phyloP scores from a whole-genome alignment of 2,113 vertebrate species.

The Myiozetetes cayanensis region DNA sequence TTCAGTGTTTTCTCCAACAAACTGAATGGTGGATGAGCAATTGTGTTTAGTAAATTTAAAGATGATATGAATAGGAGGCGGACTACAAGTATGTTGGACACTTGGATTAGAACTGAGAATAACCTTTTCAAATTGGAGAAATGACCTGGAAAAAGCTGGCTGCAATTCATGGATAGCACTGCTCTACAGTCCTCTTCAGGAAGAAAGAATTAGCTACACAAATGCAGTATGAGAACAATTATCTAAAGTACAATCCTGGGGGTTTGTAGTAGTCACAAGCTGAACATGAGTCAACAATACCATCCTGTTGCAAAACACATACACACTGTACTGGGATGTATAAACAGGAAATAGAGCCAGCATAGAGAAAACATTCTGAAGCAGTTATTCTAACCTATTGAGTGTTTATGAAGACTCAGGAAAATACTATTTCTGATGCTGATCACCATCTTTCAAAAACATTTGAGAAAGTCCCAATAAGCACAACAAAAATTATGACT shows the following conservation, averaged over 20 bases:
- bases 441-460: not conserved
- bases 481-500: not conserved
- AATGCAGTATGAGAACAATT: not conserved
- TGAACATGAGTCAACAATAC: constrained; percentile 44
- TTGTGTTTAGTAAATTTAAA: not conserved
- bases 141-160: not conserved
- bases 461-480: not conserved
- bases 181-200: not conserved
- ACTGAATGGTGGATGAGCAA: rapidly evolving
- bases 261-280: constrained; percentile 43
- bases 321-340: not conserved
- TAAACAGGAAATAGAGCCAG: constrained; percentile 16
- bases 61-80: not conserved
- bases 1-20: not conserved
- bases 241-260: not conserved
- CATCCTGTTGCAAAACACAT: constrained; percentile 10
- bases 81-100: not conserved
- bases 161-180: not conserved
- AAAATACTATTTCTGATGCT: not conserved
- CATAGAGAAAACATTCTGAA: not conserved
- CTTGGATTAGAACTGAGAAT: not conserved
- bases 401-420: not conserved
- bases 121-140: not conserved
- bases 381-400: not conserved
- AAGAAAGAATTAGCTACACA: not conserved